Evolutionary conservation across 2,888 invertebrate species (phyloP).

Genomic region (Cataglyphis altisquamis): DNA sequence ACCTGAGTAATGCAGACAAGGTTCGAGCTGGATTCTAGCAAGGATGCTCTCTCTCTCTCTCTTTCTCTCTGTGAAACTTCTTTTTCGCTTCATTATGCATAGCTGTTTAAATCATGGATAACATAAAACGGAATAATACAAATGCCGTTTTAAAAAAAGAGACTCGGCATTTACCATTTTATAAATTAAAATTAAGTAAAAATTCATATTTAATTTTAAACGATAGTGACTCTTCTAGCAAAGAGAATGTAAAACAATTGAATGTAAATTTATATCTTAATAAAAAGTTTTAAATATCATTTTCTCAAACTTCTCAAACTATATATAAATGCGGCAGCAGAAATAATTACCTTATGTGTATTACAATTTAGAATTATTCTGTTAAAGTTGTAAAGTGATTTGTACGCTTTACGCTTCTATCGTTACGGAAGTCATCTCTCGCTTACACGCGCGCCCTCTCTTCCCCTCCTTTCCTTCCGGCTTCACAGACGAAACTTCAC

Average conservation of each 20-base stretch:
- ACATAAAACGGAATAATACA: too few species aligned
- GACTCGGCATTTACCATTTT: background rate
- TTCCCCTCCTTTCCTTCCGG: background rate
- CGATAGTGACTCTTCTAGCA: background rate
- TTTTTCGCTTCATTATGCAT: background rate
- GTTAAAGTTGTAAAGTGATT: conserved; percentile 12
- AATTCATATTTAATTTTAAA: background rate
- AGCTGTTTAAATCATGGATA: background rate
- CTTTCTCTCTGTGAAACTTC: background rate
- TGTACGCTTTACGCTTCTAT: background rate
- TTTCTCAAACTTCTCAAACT: background rate
- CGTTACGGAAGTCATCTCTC: conserved; percentile 6
- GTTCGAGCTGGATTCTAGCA: conserved; percentile 9
- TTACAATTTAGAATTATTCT: conserved; percentile 22
- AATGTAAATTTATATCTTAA: background rate
- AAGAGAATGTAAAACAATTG: background rate
- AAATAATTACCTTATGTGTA: conserved; percentile 3
- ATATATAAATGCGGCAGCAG: background rate
- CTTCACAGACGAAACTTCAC: background rate
- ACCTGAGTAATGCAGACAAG: background rate
- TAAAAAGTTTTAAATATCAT: background rate
- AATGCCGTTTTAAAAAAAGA: background rate
- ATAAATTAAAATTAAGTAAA: background rate
- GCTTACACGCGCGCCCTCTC: background rate
- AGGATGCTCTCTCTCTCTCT: background rate